A percentile compares a stretch with the other conserved stretches of the same genome.
Conservation (phyloP, 2,797 vertebrate genomes). For the Crocodylus rhombifer region DNA sequence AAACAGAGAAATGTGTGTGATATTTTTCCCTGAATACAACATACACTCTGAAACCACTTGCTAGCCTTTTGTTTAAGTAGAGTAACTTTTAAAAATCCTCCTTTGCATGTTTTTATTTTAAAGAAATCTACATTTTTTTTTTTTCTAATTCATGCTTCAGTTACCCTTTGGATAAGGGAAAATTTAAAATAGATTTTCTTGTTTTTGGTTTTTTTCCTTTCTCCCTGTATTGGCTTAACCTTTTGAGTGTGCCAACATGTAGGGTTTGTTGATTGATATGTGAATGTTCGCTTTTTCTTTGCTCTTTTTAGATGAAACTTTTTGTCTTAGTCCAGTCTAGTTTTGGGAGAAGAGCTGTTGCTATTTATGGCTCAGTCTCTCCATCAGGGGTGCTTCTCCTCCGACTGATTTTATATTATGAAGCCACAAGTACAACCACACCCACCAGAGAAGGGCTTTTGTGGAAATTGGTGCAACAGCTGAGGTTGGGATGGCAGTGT, state of each 20-base stretch:
- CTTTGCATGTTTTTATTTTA: not conserved
- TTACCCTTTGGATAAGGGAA: not conserved
- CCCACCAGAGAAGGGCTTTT: fast-evolving
- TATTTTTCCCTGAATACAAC: no score
- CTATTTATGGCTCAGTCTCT: not conserved
- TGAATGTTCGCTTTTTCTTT: not conserved
- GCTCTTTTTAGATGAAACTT: not conserved
- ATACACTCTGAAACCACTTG: not conserved
- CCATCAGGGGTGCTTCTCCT: not conserved
- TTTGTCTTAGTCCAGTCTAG: not conserved
- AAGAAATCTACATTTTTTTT: not conserved
- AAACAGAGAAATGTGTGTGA: not conserved
- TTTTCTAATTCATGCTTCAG: not conserved
- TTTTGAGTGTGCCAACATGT: not conserved
- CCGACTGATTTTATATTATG: not conserved
- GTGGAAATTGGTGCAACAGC: not conserved
- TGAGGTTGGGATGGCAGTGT: not conserved
- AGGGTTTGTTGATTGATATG: not conserved
- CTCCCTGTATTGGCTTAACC: not conserved
- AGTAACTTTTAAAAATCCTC: not conserved
- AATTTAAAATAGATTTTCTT: not conserved
- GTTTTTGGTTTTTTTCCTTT: not conserved
- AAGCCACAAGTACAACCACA: not conserved
- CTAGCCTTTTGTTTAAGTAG: not conserved
- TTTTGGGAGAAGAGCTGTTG: not conserved